Evolutionary conservation across 2,888 invertebrate genomes (phyloP).

Genomic region (Tricholauxania praeusta): DNA sequence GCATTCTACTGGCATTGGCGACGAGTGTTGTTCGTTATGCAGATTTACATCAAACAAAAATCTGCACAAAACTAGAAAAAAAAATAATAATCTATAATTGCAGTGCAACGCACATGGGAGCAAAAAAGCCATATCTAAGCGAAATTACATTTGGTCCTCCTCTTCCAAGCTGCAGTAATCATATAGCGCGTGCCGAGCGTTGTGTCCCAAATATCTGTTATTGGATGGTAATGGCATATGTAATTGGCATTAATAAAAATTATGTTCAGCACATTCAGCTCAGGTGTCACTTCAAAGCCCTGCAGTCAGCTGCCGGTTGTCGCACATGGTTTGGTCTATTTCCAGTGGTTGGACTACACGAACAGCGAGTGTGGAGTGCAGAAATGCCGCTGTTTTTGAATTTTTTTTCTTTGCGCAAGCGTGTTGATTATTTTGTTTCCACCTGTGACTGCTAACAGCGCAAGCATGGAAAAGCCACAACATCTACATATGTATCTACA

Average conservation of each 20-base stretch:
- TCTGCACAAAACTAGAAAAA: too few relatives aligned
- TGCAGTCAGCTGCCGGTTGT: conserved; percentile 16
- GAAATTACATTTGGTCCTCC: background rate
- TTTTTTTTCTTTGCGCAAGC: background rate
- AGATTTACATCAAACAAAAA: too few relatives aligned
- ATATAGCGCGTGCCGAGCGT: conserved; percentile 25
- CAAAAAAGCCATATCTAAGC: too few relatives aligned
- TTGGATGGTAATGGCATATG: conserved; percentile 32
- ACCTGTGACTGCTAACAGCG: conserved; percentile 30
- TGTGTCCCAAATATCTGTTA: conserved; percentile 26
- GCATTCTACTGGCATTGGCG: too few relatives aligned
- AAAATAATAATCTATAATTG: too few relatives aligned
- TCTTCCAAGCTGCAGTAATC: background rate
- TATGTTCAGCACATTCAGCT: conserved; percentile 22
- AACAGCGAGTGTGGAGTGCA: background rate
- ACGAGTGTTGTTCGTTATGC: too few relatives aligned
- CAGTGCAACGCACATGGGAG: too few relatives aligned
- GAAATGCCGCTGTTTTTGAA: too few relatives aligned
- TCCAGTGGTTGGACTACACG: too few relatives aligned
- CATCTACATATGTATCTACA: too few relatives aligned
- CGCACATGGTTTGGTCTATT: too few relatives aligned
- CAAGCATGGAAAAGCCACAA: background rate
- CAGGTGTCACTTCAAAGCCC: conserved; percentile 35
- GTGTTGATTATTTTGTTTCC: conserved; percentile 32
- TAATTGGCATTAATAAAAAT: conserved; percentile 33